Base-by-base conservation (phyloP, 2,888 invertebrate genomes). In the Caenorhabditis afra region DNA sequence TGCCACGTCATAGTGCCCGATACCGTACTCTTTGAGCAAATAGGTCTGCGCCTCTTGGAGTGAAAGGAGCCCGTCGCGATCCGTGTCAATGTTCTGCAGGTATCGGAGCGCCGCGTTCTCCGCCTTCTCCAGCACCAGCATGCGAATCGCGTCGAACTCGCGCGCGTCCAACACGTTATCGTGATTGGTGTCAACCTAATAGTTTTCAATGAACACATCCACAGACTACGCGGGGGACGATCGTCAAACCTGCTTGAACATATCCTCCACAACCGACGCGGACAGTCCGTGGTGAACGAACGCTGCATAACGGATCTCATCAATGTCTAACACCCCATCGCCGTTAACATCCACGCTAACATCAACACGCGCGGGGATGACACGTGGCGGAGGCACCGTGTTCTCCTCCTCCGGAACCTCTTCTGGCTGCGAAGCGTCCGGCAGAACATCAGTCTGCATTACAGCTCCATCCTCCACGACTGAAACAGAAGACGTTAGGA, bases 221-320 rank as follows among this genome's bases (percentile, higher is more conserved):
- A 29, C 29, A 29, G 29, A 29, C 7, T 29, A 29, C 7, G 29
- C 29, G 22, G 8, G 57, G 37, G 44, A 16, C 44, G 18, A 41
- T 16, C 35, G 39, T 58, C 79, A 65, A 23, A 87, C 87, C 81
- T 87, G 81, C 39, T 86, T 84, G 79, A 89, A 88, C 62, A 87
- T 79, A 35, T 83, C 83, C 68, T 88, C 84, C n/a, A 89, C 86
- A 23, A 89, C 89, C n/a, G 83, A 83, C n/a, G 86, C 86, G 0
- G 86, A 84, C n/a, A 88, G 81, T n/a, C 88, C 87, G 70, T 88
- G 87, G 64, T 88, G 87, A 20, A 87, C 86, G 50, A 89, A 89
- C 16, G 88, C 89, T 18, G 89, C 89, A 74, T 89, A 89, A 44
- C 88, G 85, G 12, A 88, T 87, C 71, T 89, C 89, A 23, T 82